phyloP scores from a whole-genome alignment of 2,888 invertebrate genomes.

The Lycophotia porphyrea region DNA sequence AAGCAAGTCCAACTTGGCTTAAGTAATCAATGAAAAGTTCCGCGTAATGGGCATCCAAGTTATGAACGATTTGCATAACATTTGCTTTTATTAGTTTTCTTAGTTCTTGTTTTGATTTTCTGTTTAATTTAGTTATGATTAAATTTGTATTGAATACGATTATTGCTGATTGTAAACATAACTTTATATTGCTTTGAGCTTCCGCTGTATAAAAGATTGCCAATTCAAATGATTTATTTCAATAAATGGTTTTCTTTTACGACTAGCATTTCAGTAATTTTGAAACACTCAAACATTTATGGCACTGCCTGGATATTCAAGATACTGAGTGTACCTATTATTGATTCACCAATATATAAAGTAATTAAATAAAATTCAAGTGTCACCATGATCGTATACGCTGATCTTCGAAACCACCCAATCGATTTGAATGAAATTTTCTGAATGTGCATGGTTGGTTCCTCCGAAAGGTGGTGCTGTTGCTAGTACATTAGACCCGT shows the following conservation, averaged over 20 bases:
- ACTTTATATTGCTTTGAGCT: neutral
- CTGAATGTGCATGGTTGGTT: neutral
- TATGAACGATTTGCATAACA: constrained; percentile 66
- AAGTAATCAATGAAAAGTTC: constrained; percentile 77
- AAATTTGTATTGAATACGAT: constrained; percentile 19
- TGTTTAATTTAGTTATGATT: constrained; percentile 24
- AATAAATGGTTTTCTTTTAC: constrained; percentile 1
- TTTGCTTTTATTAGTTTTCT: constrained; percentile 64
- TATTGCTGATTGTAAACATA: constrained; percentile 2
- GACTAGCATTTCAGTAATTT: neutral
- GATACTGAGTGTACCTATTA: neutral
- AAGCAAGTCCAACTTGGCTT: constrained; percentile 68
- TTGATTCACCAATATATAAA: neutral
- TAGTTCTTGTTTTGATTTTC: constrained; percentile 57
- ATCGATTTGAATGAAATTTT: too few relatives aligned
- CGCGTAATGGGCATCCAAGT: constrained; percentile 68
- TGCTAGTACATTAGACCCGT: neutral
- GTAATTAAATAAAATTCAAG: too few relatives aligned
- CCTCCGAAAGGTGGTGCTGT: neutral
- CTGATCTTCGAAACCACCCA: neutral
- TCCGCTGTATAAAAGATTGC: neutral
- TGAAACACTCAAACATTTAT: constrained; percentile 1
- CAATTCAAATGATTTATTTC: constrained; percentile 14
- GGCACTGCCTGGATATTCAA: neutral
- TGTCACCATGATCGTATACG: neutral